Percentiles rank a stretch among this genome's conserved stretches.
Conservation (phyloP, 2,797 vertebrate species). For the Hephaestus fuliginosus region DNA sequence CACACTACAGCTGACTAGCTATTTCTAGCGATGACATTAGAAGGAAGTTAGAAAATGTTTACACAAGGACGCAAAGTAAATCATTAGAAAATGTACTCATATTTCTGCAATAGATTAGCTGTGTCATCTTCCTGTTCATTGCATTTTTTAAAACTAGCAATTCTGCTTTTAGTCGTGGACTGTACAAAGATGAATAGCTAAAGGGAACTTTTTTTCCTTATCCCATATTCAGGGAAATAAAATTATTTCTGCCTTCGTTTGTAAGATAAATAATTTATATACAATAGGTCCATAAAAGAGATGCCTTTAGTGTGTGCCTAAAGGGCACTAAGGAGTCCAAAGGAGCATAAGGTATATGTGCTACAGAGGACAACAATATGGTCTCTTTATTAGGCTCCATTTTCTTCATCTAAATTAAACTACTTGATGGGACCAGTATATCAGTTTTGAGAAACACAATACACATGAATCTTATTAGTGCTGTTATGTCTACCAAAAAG, state of each 20-base stretch:
- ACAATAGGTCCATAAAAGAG: not conserved
- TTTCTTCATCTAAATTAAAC: not conserved
- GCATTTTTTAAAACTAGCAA: conserved; percentile 2
- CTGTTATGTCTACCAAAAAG: not conserved
- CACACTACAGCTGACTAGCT: not conserved
- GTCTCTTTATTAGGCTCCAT: not conserved
- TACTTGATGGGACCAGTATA: not conserved
- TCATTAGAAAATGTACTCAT: not conserved
- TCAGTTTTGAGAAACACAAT: not conserved
- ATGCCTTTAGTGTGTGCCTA: not conserved
- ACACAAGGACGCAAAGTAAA: not conserved
- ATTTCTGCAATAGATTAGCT: not conserved
- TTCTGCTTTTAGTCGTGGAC: not conserved
- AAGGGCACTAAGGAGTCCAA: too few relatives aligned
- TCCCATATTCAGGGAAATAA: too few relatives aligned
- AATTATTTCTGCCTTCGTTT: not conserved
- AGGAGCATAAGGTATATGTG: too few relatives aligned
- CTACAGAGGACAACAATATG: too few relatives aligned
- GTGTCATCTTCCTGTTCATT: not conserved
- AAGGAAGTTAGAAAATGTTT: not conserved
- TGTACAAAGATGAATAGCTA: not conserved
- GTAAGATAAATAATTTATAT: not conserved
- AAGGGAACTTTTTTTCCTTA: not conserved
- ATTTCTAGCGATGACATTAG: not conserved
- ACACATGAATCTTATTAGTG: not conserved